A percentile compares a stretch with the other conserved stretches of the same genome.
These are phyloP conservation scores for Tetramorium simillimum DNA, from an alignment of 1,140 invertebrate genomes.

Conservation along the genomic window DNA sequence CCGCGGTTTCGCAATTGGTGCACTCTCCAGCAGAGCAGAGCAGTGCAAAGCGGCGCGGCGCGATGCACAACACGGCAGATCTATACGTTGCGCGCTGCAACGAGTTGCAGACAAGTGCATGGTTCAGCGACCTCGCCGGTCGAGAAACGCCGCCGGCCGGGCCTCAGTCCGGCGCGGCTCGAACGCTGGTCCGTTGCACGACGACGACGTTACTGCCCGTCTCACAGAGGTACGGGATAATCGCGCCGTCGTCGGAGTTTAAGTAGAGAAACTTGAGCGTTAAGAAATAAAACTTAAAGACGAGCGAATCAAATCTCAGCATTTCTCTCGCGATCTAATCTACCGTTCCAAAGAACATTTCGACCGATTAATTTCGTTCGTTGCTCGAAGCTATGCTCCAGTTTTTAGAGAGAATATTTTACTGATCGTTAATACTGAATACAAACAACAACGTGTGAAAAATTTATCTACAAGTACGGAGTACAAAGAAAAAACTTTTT, in stretches of 20 bases:
- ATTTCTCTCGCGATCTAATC: not conserved
- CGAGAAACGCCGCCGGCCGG: slow-evolving; percentile 71
- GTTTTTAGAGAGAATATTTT: not conserved
- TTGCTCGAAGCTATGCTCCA: not conserved
- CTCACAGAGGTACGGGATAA: not conserved
- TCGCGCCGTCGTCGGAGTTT: not conserved
- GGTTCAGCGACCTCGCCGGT: slow-evolving; percentile 80
- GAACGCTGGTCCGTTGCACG: slow-evolving; percentile 51
- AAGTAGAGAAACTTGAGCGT: not conserved
- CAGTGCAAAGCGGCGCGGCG: slow-evolving; percentile 37
- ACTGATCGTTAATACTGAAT: not conserved
- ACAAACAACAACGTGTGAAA: not conserved
- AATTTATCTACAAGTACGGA: not conserved
- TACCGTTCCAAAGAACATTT: not conserved
- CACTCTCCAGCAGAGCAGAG: slow-evolving; percentile 58
- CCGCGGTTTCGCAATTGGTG: slow-evolving; percentile 75
- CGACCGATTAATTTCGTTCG: not conserved
- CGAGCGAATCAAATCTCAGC: not conserved
- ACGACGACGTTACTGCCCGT: slow-evolving; percentile 52
- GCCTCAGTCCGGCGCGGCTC: slow-evolving; percentile 32
- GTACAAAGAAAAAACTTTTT: not conserved
- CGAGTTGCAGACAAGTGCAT: slow-evolving; percentile 76
- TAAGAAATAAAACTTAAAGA: not conserved
- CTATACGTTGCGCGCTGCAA: slow-evolving; percentile 71
- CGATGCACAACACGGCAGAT: slow-evolving; percentile 77